Evolutionary conservation across 2,113 vertebrate species (phyloP), one percentile per base, ranked within the genome.

Genomic region (Pseudorasbora parva): DNA sequence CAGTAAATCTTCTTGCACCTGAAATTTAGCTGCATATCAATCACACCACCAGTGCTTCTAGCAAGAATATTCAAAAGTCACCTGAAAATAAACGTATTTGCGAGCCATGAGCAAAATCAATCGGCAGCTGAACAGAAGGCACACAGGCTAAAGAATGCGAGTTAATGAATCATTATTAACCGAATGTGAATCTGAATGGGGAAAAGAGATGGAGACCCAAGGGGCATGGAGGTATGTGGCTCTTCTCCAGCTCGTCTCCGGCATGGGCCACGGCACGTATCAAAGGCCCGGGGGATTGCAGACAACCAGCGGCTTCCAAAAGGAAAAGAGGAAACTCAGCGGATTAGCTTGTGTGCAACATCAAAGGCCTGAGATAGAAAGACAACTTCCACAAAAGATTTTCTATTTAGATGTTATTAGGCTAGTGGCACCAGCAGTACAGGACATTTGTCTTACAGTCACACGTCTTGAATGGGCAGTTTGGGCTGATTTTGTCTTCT

Each of bases 261-360:
- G 87, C 88, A 88, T 89, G 89, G 87, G 87, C 84, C 60, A 73
- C 5, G 54, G 88, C 90, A 89, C 90, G 88, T 89, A 90, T 87
- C 77, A 68, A 21, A 83, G 75, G 37, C 87, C 85, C 88, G 54
- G n/a, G 86, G 88, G 85, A 88, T 45, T 81, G 64, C 72, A 21
- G 25, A 79, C 83, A 85, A 82, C 82, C 84, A 83, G 80, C 85
- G 85, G 84, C 81, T 85, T 89, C 83, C 86, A 84, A 84, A 84
- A 69, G 47, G 78, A 78, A 84, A 84, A 88, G 74, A 88, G 88
- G 90, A 91, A 91, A 89, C 37, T 60, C 85, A 79, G 79, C 71
- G 54, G 80, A 85, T 88, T 87, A 75, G 81, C 87, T 88, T 81
- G 81, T 84, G 83, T 59, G 10, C 56, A 51, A 86, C 87, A 89